Conservation (phyloP, 2,888 invertebrate species). For the Lasioglossum oenotherae region DNA sequence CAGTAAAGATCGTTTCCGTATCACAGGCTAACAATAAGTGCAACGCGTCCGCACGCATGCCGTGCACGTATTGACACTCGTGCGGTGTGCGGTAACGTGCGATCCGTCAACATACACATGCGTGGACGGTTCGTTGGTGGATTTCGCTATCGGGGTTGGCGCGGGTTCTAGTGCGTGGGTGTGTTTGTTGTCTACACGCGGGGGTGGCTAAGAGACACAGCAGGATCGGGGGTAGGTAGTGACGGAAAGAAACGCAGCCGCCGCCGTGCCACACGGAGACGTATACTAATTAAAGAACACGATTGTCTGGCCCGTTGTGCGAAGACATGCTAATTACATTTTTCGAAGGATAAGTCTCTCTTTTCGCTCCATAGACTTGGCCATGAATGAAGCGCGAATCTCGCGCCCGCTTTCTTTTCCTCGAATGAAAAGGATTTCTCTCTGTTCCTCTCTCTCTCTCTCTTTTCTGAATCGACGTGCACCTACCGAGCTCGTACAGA, state of each 20-base stretch:
- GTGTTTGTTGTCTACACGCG: conserved; percentile 34
- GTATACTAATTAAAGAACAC: conserved; percentile 80
- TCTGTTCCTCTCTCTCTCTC: conserved; percentile 43
- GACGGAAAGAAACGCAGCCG: conserved; percentile 45
- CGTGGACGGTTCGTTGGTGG: conserved; percentile 32
- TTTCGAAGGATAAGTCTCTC: conserved; percentile 78
- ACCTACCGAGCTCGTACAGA: conserved; percentile 49
- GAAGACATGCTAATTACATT: conserved; percentile 83
- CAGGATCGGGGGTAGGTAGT: conserved; percentile 9
- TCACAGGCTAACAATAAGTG: conserved; percentile 16
- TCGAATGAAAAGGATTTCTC: conserved; percentile 65
- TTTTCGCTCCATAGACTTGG: conserved; percentile 60
- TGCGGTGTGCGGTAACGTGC: conserved; percentile 50
- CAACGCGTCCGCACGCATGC: conserved; percentile 8
- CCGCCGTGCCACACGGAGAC: conserved; percentile 38
- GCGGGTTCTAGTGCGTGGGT: conserved; percentile 3
- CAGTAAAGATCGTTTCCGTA: neutral
- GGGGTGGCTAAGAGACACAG: conserved; percentile 37
- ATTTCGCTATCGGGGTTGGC: conserved; percentile 23
- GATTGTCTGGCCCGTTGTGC: conserved; percentile 77
- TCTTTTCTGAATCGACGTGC: conserved; percentile 44
- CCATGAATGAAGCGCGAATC: conserved; percentile 73
- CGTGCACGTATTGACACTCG: conserved; percentile 55
- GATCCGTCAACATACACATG: conserved; percentile 33
- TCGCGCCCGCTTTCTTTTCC: conserved; percentile 70